These are phyloP conservation scores for Todus mexicanus DNA, from an alignment of 2,797 vertebrate species.

Conservation along the genomic window DNA sequence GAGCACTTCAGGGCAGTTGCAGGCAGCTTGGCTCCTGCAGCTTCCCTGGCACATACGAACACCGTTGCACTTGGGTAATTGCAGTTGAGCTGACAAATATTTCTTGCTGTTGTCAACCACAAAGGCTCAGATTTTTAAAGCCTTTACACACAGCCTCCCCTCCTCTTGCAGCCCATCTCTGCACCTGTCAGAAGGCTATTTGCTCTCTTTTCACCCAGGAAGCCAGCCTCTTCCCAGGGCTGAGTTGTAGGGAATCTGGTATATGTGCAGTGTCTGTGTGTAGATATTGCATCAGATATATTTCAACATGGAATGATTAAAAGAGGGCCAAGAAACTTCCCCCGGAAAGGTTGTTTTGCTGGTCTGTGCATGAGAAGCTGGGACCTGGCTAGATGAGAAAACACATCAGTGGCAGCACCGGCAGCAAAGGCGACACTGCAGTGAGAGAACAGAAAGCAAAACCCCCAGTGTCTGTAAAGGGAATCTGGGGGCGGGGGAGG, in stretches of 20 bases:
- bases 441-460: not conserved
- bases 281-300: accelerated
- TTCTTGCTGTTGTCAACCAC: not conserved
- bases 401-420: not conserved
- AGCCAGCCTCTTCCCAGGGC: not conserved
- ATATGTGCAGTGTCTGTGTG: not conserved
- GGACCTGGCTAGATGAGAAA: not conserved
- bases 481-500: not conserved
- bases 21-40: not conserved
- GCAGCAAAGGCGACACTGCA: not conserved
- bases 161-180: not conserved
- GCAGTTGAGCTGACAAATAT: not conserved
- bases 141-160: not conserved
- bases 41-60: not conserved
- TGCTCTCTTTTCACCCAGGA: not conserved
- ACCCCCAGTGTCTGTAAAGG: not conserved
- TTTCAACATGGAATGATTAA: not conserved
- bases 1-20: accelerated
- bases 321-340: not conserved
- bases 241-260: not conserved
- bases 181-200: not conserved
- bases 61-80: not conserved
- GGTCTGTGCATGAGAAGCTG: not conserved
- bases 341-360: not conserved
- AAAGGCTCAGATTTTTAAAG: not conserved